A percentile compares a stretch with the other conserved stretches of the same genome.
phyloP scores from a whole-genome alignment of 2,888 invertebrate species.

The Craniophora ligustri region DNA sequence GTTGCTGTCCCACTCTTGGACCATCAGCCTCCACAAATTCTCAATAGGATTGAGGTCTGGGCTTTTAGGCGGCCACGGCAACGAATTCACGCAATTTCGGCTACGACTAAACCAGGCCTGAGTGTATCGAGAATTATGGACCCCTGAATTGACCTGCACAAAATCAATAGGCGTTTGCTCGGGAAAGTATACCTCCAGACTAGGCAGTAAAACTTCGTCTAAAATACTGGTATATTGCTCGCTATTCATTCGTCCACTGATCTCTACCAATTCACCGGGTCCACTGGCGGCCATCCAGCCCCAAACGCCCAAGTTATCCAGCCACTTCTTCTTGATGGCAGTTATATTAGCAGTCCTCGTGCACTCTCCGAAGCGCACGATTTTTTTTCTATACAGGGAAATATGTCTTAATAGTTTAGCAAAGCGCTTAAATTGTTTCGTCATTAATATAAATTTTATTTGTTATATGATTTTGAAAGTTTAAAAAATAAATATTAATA shows the following conservation, averaged over 20 bases:
- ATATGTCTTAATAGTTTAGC: no score
- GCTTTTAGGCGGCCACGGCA: neutral
- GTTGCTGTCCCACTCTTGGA: constrained; percentile 1
- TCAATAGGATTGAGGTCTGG: constrained; percentile 1
- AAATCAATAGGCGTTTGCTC: neutral
- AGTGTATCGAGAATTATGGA: neutral
- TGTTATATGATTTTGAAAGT: no score
- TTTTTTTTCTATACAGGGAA: no score
- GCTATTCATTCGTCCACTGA: neutral
- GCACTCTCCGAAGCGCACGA: no score
- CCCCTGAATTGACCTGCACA: neutral
- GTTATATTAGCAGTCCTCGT: no score
- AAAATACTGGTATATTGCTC: neutral
- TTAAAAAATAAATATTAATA: no score
- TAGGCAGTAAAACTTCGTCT: neutral
- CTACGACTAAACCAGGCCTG: neutral
- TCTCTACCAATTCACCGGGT: neutral
- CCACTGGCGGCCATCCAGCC: neutral
- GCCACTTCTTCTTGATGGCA: constrained; percentile 21
- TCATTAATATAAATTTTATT: no score
- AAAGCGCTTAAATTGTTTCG: no score
- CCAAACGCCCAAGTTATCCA: neutral
- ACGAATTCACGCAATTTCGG: neutral
- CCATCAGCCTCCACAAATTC: constrained; percentile 3
- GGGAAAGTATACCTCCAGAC: neutral